phyloP scores from a whole-genome alignment of 2,113 vertebrate species.

The Elgaria multicarinata region DNA sequence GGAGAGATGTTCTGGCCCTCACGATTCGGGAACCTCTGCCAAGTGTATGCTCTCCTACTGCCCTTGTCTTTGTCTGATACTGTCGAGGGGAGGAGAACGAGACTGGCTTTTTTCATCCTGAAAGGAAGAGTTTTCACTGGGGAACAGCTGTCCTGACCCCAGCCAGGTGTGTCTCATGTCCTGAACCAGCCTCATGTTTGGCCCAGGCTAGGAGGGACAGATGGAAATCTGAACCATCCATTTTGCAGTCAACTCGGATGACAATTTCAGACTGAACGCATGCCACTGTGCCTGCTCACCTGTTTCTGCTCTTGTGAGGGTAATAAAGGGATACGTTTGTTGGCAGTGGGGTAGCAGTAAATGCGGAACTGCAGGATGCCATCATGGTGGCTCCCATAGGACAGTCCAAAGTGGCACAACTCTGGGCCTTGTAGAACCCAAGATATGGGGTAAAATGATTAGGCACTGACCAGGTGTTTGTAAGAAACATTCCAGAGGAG shows the following conservation, averaged over 20 bases:
- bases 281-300: too few relatives aligned
- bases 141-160: background rate
- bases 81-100: constrained; percentile 41
- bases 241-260: background rate
- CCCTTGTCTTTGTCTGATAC: constrained; percentile 52
- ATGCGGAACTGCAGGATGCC: background rate
- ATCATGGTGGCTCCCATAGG: background rate
- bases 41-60: constrained; percentile 48
- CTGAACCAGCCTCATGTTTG: background rate
- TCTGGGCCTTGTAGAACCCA: too few relatives aligned
- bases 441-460: too few relatives aligned
- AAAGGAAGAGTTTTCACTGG: constrained; percentile 20
- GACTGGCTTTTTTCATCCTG: constrained; percentile 15
- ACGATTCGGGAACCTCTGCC: background rate
- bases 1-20: constrained; percentile 54
- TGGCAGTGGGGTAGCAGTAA: background rate
- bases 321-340: background rate
- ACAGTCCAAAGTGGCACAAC: background rate
- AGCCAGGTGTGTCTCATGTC: constrained; percentile 12
- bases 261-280: background rate
- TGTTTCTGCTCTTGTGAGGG: background rate
- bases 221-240: background rate
- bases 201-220: background rate
- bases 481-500: too few relatives aligned
- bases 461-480: too few relatives aligned